Conservation (phyloP, 2,113 vertebrate species). For the Pedetes capensis region DNA sequence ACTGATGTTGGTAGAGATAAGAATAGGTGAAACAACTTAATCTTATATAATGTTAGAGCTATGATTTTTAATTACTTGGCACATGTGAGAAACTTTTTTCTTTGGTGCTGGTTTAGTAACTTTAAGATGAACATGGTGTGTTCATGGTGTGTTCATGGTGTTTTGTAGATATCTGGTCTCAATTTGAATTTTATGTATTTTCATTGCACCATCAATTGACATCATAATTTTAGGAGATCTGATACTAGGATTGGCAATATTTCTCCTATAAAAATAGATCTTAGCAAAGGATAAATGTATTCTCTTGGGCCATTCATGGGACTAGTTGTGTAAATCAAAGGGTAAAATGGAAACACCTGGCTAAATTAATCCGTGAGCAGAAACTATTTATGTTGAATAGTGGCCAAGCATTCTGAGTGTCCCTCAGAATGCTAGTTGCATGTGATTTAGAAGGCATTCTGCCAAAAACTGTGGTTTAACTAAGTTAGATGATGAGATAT, state of each 20-base stretch:
- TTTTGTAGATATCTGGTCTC: slow-evolving; percentile 22
- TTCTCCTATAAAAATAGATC: not conserved
- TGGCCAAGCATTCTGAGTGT: not conserved
- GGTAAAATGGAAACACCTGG: slow-evolving; percentile 34
- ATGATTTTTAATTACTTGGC: slow-evolving; percentile 45
- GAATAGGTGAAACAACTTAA: slow-evolving; percentile 3
- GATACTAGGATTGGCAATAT: not conserved
- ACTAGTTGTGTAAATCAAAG: slow-evolving; percentile 2
- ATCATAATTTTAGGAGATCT: slow-evolving; percentile 11
- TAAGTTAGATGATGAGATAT: not conserved
- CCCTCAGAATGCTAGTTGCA: not conserved
- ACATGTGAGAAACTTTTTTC: not conserved
- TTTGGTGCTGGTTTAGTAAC: not conserved
- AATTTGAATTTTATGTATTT: slow-evolving; percentile 43
- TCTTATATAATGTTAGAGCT: slow-evolving; percentile 20
- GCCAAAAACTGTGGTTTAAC: not conserved
- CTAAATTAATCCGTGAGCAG: not conserved
- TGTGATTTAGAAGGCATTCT: not conserved
- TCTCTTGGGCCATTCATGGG: not conserved
- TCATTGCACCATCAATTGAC: not conserved
- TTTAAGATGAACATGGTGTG: not conserved
- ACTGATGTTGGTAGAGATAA: slow-evolving; percentile 36
- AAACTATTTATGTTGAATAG: not conserved
- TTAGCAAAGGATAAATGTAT: not conserved
- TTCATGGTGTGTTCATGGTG: not conserved